phyloP scores from a whole-genome alignment of 2,113 vertebrate species.

The Rhegmatorhina hoffmannsi region DNA sequence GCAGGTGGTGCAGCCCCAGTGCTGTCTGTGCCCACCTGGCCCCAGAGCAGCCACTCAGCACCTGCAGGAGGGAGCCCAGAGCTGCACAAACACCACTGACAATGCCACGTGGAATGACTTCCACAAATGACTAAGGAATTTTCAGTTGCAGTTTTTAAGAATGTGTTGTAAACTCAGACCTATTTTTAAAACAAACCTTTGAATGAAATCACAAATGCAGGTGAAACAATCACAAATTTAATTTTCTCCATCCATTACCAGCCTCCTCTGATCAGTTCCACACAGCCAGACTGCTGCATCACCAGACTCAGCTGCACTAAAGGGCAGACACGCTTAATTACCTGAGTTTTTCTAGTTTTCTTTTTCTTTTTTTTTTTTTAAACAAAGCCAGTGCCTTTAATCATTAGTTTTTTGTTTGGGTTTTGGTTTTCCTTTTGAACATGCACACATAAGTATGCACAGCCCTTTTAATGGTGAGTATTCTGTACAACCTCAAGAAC shows the following conservation, averaged over 20 bases:
- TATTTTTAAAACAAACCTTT: background rate
- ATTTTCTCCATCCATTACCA: background rate
- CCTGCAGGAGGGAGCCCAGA: background rate
- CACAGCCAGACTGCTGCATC: background rate
- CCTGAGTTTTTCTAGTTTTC: background rate
- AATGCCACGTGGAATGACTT: background rate
- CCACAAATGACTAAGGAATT: background rate
- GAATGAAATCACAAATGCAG: background rate
- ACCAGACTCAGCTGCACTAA: background rate
- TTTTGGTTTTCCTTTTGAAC: background rate
- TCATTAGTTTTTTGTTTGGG: background rate
- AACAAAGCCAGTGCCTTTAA: background rate
- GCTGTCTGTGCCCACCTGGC: fast-evolving
- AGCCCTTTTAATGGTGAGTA: background rate
- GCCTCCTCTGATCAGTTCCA: background rate
- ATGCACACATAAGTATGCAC: background rate
- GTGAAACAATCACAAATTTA: background rate
- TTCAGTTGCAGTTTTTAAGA: background rate
- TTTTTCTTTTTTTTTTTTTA: background rate
- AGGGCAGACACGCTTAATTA: background rate
- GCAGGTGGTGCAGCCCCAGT: background rate
- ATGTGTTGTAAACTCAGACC: background rate
- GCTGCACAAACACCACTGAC: background rate
- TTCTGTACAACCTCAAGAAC: background rate
- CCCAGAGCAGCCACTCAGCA: background rate